A percentile compares a stretch with the other conserved stretches of the same genome.
These are phyloP conservation scores for Drosophila melanosoma DNA, from an alignment of 2,888 invertebrate genomes.

Conservation along the genomic window DNA sequence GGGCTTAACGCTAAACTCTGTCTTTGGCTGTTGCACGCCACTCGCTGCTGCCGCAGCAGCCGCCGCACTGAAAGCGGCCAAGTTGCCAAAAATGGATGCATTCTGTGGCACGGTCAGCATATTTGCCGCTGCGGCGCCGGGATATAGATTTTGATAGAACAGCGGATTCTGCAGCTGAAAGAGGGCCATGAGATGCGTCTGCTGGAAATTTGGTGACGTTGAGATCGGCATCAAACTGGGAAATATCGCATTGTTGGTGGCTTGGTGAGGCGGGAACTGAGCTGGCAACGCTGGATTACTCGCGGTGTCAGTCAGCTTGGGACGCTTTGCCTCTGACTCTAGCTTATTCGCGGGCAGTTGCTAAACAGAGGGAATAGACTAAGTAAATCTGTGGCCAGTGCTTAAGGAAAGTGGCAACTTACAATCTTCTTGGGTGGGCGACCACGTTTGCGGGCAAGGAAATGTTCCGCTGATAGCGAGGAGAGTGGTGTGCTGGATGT, in stretches of 20 bases:
- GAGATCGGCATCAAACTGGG: constrained; percentile 73
- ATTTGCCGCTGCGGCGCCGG: constrained; percentile 67
- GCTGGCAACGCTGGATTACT: constrained; percentile 30
- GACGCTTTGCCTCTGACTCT: constrained; percentile 74
- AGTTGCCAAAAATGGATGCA: constrained; percentile 66
- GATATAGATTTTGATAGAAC: constrained; percentile 84
- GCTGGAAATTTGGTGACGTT: constrained; percentile 79
- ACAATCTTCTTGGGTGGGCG: constrained; percentile 84
- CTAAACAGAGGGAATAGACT: constrained; percentile 40
- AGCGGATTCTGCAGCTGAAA: constrained; percentile 84
- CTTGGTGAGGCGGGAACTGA: constrained; percentile 10
- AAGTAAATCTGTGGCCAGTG: not conserved
- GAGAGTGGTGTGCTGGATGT: constrained; percentile 75
- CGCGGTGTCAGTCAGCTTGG: constrained; percentile 67
- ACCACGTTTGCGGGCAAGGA: constrained; percentile 83
- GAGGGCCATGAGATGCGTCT: constrained; percentile 83
- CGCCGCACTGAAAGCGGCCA: constrained; percentile 74
- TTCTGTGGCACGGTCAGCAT: constrained; percentile 65
- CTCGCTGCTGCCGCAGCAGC: constrained; percentile 74
- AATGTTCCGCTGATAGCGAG: constrained; percentile 83
- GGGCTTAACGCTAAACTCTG: constrained; percentile 71
- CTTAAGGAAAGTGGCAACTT: constrained; percentile 40
- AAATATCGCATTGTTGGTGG: constrained; percentile 48
- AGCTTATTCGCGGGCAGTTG: constrained; percentile 72
- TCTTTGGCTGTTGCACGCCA: constrained; percentile 64